Evolutionary conservation across 2,797 vertebrate genomes (phyloP).

Genomic region (Malacoctenus gilli): DNA sequence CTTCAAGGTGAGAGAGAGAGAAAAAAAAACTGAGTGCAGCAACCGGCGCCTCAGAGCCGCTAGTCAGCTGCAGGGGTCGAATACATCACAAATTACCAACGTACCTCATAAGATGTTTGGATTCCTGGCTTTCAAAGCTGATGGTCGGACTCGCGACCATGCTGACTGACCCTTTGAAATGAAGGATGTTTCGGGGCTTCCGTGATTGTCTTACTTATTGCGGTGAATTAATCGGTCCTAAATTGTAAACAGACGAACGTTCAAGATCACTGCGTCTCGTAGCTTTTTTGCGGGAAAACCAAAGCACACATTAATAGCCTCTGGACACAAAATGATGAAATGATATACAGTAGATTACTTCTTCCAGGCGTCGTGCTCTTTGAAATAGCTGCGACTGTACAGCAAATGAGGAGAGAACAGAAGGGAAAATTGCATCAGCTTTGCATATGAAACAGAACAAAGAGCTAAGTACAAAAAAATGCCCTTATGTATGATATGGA

Average conservation of each 20-base stretch:
- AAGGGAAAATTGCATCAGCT: too few species aligned
- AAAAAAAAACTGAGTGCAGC: constrained; percentile 19
- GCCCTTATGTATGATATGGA: too few species aligned
- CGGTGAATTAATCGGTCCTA: background rate
- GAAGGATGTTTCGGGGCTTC: background rate
- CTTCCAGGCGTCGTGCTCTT: background rate
- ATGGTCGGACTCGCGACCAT: constrained; percentile 13
- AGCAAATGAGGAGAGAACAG: too few species aligned
- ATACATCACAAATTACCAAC: constrained; percentile 36
- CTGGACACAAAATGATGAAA: background rate
- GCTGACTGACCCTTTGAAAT: background rate
- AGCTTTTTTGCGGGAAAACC: background rate
- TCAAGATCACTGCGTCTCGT: too few species aligned
- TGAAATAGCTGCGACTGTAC: background rate
- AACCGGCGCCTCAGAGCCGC: constrained; percentile 16
- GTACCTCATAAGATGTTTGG: constrained; percentile 9
- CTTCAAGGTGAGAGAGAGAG: constrained; percentile 38
- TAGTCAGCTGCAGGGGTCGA: constrained; percentile 36
- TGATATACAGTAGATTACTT: background rate
- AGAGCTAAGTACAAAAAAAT: too few species aligned
- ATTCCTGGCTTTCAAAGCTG: constrained; percentile 15
- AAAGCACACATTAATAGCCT: background rate
- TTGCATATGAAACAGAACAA: too few species aligned
- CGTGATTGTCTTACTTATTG: background rate
- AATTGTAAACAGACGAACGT: too few species aligned